Conservation (phyloP, 2,888 invertebrate genomes). For the Paralinhomoeus sp. region DNA sequence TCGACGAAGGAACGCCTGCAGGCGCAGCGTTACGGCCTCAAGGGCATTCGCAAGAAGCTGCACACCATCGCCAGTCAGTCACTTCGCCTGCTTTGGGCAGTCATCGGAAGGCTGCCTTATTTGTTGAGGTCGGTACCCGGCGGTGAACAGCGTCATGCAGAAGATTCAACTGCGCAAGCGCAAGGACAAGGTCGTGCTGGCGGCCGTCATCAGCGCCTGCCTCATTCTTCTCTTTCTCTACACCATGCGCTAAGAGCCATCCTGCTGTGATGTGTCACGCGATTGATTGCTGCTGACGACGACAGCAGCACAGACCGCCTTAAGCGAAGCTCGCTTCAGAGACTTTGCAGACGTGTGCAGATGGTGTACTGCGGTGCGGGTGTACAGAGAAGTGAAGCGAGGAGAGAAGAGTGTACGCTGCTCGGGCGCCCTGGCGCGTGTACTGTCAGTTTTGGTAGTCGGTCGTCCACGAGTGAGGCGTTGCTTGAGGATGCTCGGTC, state of each 20-base stretch:
- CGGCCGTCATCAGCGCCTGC: slow-evolving; percentile 61
- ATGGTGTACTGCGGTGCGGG: too few relatives aligned
- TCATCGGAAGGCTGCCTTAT: background rate
- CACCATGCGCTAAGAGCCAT: background rate
- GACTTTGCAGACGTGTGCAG: too few relatives aligned
- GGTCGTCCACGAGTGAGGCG: too few relatives aligned
- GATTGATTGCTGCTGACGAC: too few relatives aligned
- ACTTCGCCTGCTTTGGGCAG: background rate
- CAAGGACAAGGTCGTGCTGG: slow-evolving; percentile 75
- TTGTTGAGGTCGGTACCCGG: slow-evolving; percentile 19
- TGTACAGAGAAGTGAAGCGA: too few relatives aligned
- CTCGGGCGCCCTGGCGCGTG: too few relatives aligned
- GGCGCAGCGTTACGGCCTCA: slow-evolving; percentile 64
- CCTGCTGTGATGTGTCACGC: too few relatives aligned
- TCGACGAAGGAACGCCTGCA: slow-evolving; percentile 80
- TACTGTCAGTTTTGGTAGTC: too few relatives aligned
- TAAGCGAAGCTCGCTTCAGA: too few relatives aligned
- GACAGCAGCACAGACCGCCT: too few relatives aligned
- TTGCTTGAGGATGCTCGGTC: too few relatives aligned
- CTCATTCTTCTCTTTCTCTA: slow-evolving; percentile 45
- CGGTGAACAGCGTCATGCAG: slow-evolving; percentile 42
- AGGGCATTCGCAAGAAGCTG: slow-evolving; percentile 68
- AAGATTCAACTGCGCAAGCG: slow-evolving; percentile 77
- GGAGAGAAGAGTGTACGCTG: too few relatives aligned
- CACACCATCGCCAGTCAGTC: slow-evolving; percentile 58